Evolutionary conservation across 2,113 vertebrate genomes (phyloP).

Genomic region (Percopsis transmontana): DNA sequence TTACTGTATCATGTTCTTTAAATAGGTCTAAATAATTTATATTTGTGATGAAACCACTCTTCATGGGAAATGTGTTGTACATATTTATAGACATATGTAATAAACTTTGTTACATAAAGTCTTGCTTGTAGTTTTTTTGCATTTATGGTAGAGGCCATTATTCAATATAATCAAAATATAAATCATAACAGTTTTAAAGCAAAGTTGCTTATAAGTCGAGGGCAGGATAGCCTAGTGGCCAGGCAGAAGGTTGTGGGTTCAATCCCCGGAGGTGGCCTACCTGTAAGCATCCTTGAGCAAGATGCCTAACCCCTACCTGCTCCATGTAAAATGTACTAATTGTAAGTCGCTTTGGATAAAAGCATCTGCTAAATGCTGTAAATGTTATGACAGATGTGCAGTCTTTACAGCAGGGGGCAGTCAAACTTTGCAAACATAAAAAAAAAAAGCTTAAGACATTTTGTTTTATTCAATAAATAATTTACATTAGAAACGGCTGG

Average conservation of each 20-base stretch:
- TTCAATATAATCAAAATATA: too few species aligned
- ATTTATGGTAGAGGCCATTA: not conserved
- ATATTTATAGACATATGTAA: constrained; percentile 98
- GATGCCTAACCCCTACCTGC: too few species aligned
- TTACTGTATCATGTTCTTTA: constrained; percentile 67
- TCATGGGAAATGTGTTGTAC: constrained; percentile 93
- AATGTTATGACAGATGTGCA: not conserved
- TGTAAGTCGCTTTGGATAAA: too few species aligned
- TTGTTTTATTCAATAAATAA: constrained; percentile 98
- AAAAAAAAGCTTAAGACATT: constrained; percentile 75
- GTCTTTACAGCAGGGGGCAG: constrained; percentile 65
- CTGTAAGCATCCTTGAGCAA: too few species aligned
- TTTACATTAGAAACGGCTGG: constrained; percentile 93
- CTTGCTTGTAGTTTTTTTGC: constrained; percentile 74
- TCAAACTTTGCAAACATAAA: constrained; percentile 9
- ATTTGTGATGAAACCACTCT: constrained; percentile 96
- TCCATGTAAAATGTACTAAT: too few species aligned
- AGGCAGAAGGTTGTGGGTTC: too few species aligned
- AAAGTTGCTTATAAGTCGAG: too few species aligned
- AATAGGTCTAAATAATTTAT: constrained; percentile 92
- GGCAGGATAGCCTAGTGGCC: too few species aligned
- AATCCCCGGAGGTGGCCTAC: too few species aligned
- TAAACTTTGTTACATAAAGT: constrained; percentile 98
- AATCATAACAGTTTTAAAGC: too few species aligned
- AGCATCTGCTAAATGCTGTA: not conserved